Base-by-base conservation (phyloP, 2,888 invertebrate species). In the Synanthedon andrenaeformis region DNA sequence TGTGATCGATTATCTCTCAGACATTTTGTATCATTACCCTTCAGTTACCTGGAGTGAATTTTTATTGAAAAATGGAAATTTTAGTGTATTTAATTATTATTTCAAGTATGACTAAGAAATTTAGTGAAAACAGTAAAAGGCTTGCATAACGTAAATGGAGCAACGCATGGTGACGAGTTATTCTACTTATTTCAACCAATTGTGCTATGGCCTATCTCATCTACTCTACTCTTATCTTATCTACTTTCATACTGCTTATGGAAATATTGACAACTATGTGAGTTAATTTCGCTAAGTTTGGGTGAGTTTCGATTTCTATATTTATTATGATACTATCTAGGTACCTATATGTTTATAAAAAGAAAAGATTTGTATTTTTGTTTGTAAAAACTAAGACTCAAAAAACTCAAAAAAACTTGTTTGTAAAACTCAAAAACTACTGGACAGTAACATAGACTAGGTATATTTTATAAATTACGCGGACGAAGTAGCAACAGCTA, bases 1-100 rank as follows among this genome's bases (percentile, higher is more conserved):
- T 51, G 59, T 74, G 35, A 64, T 67, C 45, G 56, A 71, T 49
- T 74, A 66, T 55, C 68, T 70, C 56, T 65, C 73, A 17, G 74
- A 75, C 59, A 54, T 56, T 8, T 51, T 66, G n/a, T 53, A 68
- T 45, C 56, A 61, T 23, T 68, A 59, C 50, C 67, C 72, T 41
- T 48, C 59, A 13, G 51, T 61, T 1, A 41, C 66, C 60, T 61
- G 69, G 4, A 56, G 68, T 3, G 69, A 63, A 48, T 28, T 72
- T 17, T 67, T 67, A 19, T 58, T 62, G 2, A 62, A 70, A 49
- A 56, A 59, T 14, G 68, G 69, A 2, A 62, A 72, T 52, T 63
- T 75, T 6, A 79, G 72, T 59, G 58, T 80, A n/a, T 76, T 74
- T 54, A 67, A 68, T 53, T 75, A 73, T 61, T 67, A 66, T 56